Conservation (phyloP, 2,113 vertebrate genomes). For the Lagopus leucura region DNA sequence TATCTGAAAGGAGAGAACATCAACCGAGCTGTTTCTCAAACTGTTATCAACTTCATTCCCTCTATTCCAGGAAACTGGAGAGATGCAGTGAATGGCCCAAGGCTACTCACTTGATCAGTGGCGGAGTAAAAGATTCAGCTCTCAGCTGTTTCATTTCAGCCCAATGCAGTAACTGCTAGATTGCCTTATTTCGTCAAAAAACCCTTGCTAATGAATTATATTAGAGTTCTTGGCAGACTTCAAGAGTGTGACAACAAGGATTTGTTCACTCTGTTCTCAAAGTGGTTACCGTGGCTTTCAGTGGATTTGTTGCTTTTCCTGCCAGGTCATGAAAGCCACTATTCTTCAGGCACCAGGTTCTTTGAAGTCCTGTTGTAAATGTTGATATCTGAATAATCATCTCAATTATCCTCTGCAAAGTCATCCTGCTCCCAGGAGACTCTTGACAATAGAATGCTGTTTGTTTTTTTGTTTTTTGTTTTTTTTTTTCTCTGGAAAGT, state of each 20-base stretch:
- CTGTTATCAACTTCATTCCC: not conserved
- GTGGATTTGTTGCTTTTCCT: slow-evolving; percentile 3
- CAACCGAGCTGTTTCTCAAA: not conserved
- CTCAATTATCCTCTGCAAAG: not conserved
- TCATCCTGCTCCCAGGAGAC: not conserved
- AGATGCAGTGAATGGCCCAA: not conserved
- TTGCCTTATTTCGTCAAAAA: not conserved
- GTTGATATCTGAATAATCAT: not conserved
- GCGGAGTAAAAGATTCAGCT: not conserved
- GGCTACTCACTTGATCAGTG: not conserved
- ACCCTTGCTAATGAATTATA: not conserved
- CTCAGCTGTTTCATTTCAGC: not conserved
- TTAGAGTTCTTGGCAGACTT: slow-evolving; percentile 22
- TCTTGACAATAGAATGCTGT: not conserved
- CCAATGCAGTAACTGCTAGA: not conserved
- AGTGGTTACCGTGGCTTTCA: slow-evolving; percentile 31
- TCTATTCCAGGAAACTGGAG: not conserved
- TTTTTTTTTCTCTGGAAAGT: not conserved
- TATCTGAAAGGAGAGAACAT: not conserved
- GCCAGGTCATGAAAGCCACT: not conserved
- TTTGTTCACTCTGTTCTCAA: slow-evolving; percentile 43
- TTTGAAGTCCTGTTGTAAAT: not conserved
- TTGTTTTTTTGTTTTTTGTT: not conserved
- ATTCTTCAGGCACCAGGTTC: not conserved
- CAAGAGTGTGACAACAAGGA: slow-evolving; percentile 1